Evolutionary conservation across 1,140 invertebrate genomes (phyloP), one percentile per base, ranked within the genome.

Genomic region (Anoplophora glabripennis): DNA sequence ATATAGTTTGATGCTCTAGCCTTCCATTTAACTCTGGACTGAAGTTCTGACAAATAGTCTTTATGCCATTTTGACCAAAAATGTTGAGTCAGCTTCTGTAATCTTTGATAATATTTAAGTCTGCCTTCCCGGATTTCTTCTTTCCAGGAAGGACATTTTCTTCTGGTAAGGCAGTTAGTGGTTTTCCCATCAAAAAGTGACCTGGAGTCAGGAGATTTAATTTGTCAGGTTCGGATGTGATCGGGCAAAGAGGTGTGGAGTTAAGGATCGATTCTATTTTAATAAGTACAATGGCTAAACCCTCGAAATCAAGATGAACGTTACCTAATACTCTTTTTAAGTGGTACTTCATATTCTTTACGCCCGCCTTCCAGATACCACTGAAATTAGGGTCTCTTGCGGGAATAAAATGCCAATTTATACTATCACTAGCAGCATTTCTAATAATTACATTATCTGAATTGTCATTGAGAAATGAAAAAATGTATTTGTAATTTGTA

Each of bases 361-460:
- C 38, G 17, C 48, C 49, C 9, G 47, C 34, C 34, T 53, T 37
- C 49, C 49, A 53, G 10, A 52, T 52, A 37, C 64, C 64, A 14
- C 66, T 61, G n/a, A 59, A 17, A 62, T 68, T 60, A 35, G 64
- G 64, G 9, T 59, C 46, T 35, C 21, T 28, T 28, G 21, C 21
- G 21, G 21, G 53, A 12, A 5, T 57, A 15, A 66, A 66, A 17
- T 57, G 41, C 64, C 64, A 66, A 8, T 41, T 44, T 15, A 75
- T 79, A 64, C 79, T 77, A 64, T 73, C 75, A n/a, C 74, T 14
- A 10, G 9, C 5, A 35, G 35, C 0, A 42, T 28, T 21, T 33
- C 17, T 44, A n/a, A n/a, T n/a, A n/a, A 74, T 74, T 21, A 75
- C 73, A 52, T 79, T 74, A 64, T 76, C 68, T 7, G 72, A 68